A percentile compares a stretch with the other conserved stretches of the same genome.
phyloP scores from a whole-genome alignment of 2,113 vertebrate species.

The Ceratotherium simum region DNA sequence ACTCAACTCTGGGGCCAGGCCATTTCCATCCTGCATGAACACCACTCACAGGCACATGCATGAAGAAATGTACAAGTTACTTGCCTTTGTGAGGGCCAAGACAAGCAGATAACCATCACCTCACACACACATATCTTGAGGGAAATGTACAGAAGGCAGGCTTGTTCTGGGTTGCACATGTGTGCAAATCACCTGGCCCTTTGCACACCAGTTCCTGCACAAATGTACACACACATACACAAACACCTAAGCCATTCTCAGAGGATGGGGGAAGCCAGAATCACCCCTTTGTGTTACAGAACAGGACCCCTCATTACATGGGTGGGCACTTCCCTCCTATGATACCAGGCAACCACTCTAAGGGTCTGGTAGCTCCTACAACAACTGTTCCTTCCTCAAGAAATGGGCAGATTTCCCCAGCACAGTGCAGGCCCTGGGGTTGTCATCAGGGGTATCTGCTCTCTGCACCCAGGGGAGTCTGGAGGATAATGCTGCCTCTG shows the following conservation, averaged over 20 bases:
- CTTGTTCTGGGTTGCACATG: neutral
- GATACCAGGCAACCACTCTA: neutral
- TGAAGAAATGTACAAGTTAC: conserved; percentile 6
- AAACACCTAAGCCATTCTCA: neutral
- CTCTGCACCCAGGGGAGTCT: neutral
- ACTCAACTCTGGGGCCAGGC: conserved; percentile 14
- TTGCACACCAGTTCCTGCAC: neutral
- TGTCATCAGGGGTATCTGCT: neutral
- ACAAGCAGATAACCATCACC: neutral
- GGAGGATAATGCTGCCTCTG: neutral
- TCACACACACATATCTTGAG: neutral
- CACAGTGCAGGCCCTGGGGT: neutral
- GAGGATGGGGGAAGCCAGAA: neutral
- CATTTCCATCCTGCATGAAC: neutral
- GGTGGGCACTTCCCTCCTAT: neutral
- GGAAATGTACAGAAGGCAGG: neutral
- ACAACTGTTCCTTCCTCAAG: neutral
- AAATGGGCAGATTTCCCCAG: neutral
- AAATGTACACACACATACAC: neutral
- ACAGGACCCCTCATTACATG: neutral
- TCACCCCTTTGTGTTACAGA: neutral
- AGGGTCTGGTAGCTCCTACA: neutral
- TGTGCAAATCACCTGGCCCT: neutral
- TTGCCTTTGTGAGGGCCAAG: neutral
- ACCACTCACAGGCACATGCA: neutral